These are phyloP conservation scores for Cabera pusaria DNA, from an alignment of 2,888 invertebrate species.

Conservation along the genomic window DNA sequence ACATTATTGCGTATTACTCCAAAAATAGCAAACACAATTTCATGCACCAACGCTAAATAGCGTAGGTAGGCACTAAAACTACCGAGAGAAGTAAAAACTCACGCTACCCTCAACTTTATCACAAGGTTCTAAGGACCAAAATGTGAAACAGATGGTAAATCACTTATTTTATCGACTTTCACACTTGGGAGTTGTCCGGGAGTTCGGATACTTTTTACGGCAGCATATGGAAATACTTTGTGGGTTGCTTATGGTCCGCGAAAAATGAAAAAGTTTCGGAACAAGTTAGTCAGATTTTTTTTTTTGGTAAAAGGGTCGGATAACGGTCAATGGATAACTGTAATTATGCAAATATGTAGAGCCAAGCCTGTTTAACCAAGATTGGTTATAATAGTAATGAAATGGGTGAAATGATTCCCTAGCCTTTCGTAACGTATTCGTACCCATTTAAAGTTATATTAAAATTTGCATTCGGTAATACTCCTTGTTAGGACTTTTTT, in stretches of 20 bases:
- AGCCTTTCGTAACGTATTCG: too few relatives aligned
- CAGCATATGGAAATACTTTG: slow-evolving; percentile 14
- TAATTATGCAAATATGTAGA: too few relatives aligned
- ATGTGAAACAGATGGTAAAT: slow-evolving; percentile 7
- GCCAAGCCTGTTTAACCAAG: too few relatives aligned
- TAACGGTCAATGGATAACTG: too few relatives aligned
- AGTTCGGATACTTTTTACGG: slow-evolving; percentile 9
- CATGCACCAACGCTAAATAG: slow-evolving; percentile 7
- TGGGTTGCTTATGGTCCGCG: slow-evolving; percentile 6
- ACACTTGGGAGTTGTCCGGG: slow-evolving; percentile 10
- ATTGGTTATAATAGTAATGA: too few relatives aligned
- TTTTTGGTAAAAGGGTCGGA: too few relatives aligned
- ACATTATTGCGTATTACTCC: too few relatives aligned
- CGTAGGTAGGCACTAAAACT: slow-evolving; percentile 11
- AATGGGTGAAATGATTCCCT: too few relatives aligned
- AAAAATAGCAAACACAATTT: slow-evolving; percentile 12
- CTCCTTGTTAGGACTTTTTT: too few relatives aligned
- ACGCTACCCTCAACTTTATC: slow-evolving; percentile 4
- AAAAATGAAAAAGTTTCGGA: slow-evolving; percentile 13
- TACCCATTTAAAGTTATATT: too few relatives aligned
- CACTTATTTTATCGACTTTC: slow-evolving; percentile 20
- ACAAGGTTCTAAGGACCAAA: slow-evolving; percentile 6
- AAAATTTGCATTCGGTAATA: too few relatives aligned
- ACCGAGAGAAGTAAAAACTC: not conserved
- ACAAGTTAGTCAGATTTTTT: too few relatives aligned